Evolutionary conservation across 2,888 invertebrate species (phyloP).

Genomic region (Agriopis aurantiaria): DNA sequence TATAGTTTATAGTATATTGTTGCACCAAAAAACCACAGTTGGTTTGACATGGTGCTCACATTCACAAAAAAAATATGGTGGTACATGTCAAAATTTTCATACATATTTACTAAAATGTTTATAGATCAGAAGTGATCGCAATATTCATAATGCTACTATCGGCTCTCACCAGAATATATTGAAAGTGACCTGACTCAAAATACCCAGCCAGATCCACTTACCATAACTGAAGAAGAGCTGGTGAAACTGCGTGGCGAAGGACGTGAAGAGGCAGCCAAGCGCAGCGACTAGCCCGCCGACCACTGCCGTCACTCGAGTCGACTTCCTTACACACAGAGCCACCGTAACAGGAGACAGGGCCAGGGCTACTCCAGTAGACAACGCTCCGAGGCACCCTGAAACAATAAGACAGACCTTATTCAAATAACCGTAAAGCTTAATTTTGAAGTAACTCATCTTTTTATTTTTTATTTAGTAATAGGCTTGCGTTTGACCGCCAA

Average conservation of each 20-base stretch:
- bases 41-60: no score
- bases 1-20: no score
- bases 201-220: constrained; percentile 50
- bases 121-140: no score
- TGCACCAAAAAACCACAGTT: no score
- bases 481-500: no score
- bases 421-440: background rate
- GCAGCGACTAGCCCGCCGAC: constrained; percentile 95
- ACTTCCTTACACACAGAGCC: constrained; percentile 94
- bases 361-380: constrained; percentile 92
- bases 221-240: constrained; percentile 95
- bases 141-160: no score
- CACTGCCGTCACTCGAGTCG: constrained; percentile 94
- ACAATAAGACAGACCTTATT: constrained; percentile 53
- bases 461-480: no score
- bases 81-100: no score
- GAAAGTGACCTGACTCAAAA: background rate
- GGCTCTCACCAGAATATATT: no score
- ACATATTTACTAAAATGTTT: no score
- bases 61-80: no score
- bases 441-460: background rate
- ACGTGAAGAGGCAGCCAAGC: constrained; percentile 95
- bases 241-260: constrained; percentile 95
- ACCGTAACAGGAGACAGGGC: constrained; percentile 94
- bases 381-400: constrained; percentile 94